Percentiles rank a stretch among this genome's conserved stretches.
Conservation (phyloP, 2,113 vertebrate genomes). For the Perognathus longimembris region DNA sequence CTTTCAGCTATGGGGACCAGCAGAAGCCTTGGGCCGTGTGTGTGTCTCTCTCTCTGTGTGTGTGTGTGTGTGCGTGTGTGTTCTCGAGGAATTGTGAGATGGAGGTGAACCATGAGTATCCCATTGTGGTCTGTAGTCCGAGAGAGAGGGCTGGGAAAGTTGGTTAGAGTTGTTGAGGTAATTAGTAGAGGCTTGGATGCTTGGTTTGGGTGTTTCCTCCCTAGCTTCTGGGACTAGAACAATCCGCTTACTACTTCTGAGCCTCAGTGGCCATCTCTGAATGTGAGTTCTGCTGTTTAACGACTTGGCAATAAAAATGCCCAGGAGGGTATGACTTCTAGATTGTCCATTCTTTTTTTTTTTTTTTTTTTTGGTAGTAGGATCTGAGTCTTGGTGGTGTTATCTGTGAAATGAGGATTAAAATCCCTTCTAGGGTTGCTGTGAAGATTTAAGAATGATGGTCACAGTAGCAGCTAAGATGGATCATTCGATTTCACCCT, state of each 20-base stretch:
- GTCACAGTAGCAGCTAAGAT: neutral
- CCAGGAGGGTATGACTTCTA: neutral
- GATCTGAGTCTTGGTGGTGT: neutral
- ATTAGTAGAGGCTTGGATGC: neutral
- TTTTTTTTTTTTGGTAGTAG: no score
- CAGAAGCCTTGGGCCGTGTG: neutral
- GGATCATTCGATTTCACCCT: neutral
- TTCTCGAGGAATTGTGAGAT: neutral
- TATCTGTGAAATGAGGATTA: neutral
- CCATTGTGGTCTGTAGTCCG: neutral
- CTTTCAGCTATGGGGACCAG: neutral
- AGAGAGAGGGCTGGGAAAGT: neutral
- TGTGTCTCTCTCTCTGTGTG: no score
- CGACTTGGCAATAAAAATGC: neutral
- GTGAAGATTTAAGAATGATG: neutral
- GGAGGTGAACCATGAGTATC: neutral
- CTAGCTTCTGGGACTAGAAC: neutral
- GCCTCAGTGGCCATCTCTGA: neutral
- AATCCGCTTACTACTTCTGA: neutral
- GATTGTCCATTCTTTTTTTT: neutral
- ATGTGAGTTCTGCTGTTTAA: neutral
- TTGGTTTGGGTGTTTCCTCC: neutral
- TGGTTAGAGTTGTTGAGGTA: no score
- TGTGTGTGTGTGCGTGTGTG: no score
- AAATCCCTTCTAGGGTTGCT: neutral